Conservation (phyloP, 2,113 vertebrate species). For the Guaruba guarouba region DNA sequence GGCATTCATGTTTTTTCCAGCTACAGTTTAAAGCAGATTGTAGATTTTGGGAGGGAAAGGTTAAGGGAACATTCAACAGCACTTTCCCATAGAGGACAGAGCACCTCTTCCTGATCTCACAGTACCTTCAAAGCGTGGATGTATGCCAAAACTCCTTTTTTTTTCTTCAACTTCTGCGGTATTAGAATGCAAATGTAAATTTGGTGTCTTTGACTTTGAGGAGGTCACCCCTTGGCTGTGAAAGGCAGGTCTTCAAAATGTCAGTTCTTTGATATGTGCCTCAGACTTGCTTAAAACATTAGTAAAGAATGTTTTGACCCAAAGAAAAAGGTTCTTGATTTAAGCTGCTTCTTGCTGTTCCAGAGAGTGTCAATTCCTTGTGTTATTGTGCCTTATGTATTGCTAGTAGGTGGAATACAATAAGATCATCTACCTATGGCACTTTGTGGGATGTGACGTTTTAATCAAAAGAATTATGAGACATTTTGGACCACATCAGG, state of each 20-base stretch:
- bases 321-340: not conserved
- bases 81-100: not conserved
- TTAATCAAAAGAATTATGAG: not conserved
- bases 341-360: not conserved
- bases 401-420: not conserved
- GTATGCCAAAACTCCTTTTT: not conserved
- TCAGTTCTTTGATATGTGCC: fast-evolving
- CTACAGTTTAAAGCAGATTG: not conserved
- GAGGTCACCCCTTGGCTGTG: fast-evolving
- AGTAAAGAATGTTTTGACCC: not conserved
- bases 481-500: not conserved
- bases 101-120: not conserved
- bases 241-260: not conserved
- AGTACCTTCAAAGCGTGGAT: not conserved
- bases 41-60: too few relatives aligned
- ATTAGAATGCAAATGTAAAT: not conserved
- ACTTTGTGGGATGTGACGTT: not conserved
- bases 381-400: not conserved
- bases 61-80: not conserved
- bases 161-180: not conserved
- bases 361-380: not conserved
- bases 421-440: too few relatives aligned
- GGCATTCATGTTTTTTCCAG: not conserved
- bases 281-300: not conserved
- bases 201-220: not conserved